Base-by-base conservation (phyloP, 2,797 vertebrate species). In the Sarcophilus harrisii region DNA sequence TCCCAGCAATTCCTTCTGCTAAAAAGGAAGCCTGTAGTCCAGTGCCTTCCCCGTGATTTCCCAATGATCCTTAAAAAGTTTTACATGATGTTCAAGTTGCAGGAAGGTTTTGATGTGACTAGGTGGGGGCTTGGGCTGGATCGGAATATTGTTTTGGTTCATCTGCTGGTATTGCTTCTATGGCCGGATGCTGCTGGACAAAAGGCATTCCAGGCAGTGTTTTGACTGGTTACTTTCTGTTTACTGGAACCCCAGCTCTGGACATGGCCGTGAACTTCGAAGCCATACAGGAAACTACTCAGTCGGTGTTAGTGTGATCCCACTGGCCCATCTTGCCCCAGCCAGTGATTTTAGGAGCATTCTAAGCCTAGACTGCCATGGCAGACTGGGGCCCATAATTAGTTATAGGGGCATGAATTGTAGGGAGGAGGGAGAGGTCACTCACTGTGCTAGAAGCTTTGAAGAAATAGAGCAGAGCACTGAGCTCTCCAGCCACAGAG, bases 81-180 rank as follows among this genome's bases (percentile, higher is more conserved):
- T 58, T 95, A 93, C 62, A 66, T 66, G 62, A 45, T 45, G 38
- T 87, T 90, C 87, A 66, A 38, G 73, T 94, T 57, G 24, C 92
- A 52, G 94, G 97, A 97, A 98, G 96, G 93, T 93, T 96, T 90
- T 87, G 12, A 90, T 1, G 4, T 54, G 89, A 90, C 21, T 24
- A 87, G 73, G 81, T 95, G 93, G 11, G 49, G 62, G 55, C 91
- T 92, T 45, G 38, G 52, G 90, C 89, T 58, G 95, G 81, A 90
- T 94, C 90, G 24, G 52, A 96, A 98, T 96, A 98, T 97, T 97
- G 94, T 32, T 4, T 32, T 38, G 92, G 55, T 91, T 3, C 0
- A 0, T 4, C 62, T 66, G 30, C 30, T 0, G 2, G 29, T 4
- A 0, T 24, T 90, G 52, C 32, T 57, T 24, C 18, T 16, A 21